Base-by-base conservation (phyloP, 2,888 invertebrate species). In the Ectobius pallidus region DNA sequence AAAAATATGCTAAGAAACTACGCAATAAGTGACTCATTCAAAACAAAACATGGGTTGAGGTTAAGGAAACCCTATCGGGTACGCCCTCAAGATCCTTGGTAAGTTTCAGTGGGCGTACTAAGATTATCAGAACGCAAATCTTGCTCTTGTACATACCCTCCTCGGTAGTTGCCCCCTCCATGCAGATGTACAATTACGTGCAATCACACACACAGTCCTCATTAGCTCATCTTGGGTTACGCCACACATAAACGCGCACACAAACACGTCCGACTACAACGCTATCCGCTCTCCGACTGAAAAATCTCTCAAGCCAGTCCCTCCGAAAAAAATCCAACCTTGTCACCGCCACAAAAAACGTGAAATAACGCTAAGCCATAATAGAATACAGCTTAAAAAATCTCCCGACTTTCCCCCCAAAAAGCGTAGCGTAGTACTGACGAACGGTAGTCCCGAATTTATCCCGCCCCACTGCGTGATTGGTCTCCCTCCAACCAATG, bases 401-500 rank as follows among this genome's bases (percentile, higher is more conserved):
- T n/a, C 6, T 30, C 18, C 58, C 27, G 4, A 32, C 30, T n/a
- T 16, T n/a, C 52, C 58, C 30, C 58, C 58, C 30, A 20, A 14
- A 58, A 58, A 16, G 30, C 58, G 18, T 25, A 39, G 14, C 16
- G 44, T 65, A 44, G 44, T 65, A 65, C 27, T 16, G 85, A 67
- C 63, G 71, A 71, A 39, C 71, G 71, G 20, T 11, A 34, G 71
- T 71, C 22, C 42, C 71, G 71, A 27, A 46, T 67, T 39, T 22
- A 65, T 39, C 34, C 71, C 71, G 71, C 71, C 71, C 71, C 67
- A 42, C n/a, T 18, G 39, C 25, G 14, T 55, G 18, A 71, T 71
- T 71, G 71, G 71, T 67, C 18, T 42, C 34, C 18, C 0, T 3
- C 18, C 7, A 30, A 22, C 71, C 71, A 71, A 71, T 71, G 22